Evolutionary conservation across 2,797 vertebrate genomes (phyloP).

Genomic region (Allochrocebus solatus): DNA sequence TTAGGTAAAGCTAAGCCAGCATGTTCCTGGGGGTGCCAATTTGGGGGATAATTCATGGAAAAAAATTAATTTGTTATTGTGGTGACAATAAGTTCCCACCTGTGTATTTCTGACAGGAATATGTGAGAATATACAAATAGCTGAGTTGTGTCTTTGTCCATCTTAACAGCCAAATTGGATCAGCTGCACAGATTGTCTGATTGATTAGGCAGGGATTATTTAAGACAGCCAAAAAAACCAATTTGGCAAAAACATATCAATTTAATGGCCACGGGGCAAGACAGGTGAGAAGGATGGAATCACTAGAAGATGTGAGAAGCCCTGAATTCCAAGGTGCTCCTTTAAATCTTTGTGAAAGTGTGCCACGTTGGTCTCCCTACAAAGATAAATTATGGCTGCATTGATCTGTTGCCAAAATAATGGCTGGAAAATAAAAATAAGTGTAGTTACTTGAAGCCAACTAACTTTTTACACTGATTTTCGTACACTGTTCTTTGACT

Average conservation of each 20-base stretch:
- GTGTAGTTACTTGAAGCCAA: not conserved
- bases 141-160: not conserved
- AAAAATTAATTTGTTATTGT: not conserved
- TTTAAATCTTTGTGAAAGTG: not conserved
- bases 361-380: too few species aligned
- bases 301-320: not conserved
- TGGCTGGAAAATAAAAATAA: not conserved
- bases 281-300: not conserved
- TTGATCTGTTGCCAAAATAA: not conserved
- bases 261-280: not conserved
- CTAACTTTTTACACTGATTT: not conserved
- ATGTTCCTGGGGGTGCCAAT: not conserved
- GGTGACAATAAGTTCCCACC: not conserved
- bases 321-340: rapidly evolving
- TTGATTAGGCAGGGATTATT: not conserved
- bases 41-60: not conserved
- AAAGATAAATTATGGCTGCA: rapidly evolving
- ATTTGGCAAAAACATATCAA: not conserved
- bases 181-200: not conserved
- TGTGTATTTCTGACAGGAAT: not conserved
- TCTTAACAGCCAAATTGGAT: not conserved
- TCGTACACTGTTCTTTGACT: too few species aligned
- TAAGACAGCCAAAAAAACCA: not conserved
- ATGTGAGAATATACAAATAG: rapidly evolving
- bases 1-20: not conserved